Conservation (phyloP, 2,797 vertebrate genomes). For the Hafferia zeledoni region DNA sequence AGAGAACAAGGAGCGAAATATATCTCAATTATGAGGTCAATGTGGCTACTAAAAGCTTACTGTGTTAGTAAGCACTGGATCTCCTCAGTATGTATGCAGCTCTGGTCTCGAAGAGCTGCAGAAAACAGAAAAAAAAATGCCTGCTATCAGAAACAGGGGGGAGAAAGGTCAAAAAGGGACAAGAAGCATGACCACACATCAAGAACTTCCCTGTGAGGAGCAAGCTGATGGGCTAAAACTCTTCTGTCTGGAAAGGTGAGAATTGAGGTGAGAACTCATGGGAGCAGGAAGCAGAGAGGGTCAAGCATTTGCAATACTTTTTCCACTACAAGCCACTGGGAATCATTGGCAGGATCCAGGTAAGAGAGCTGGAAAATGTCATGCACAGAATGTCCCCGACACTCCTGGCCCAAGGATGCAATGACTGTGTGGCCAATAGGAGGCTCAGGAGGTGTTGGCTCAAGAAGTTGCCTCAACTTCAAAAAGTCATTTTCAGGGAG, state of each 20-base stretch:
- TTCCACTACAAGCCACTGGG: neutral
- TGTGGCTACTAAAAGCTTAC: neutral
- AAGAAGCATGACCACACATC: neutral
- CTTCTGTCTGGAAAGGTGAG: neutral
- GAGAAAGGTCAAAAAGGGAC: neutral
- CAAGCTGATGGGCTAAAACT: neutral
- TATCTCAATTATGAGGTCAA: neutral
- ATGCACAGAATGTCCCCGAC: neutral
- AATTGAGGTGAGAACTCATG: neutral
- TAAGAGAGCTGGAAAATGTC: neutral
- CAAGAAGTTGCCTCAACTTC: neutral
- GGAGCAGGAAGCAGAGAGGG: neutral
- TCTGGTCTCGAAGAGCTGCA: neutral
- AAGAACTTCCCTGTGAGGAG: neutral
- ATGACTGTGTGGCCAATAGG: neutral
- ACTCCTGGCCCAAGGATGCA: neutral
- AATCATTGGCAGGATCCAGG: neutral
- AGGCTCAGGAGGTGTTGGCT: neutral
- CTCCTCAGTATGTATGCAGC: neutral
- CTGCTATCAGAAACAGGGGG: neutral
- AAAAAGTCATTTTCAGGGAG: neutral
- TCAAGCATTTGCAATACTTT: accelerated
- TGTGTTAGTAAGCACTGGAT: neutral
- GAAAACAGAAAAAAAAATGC: neutral
- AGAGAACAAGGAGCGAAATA: neutral